A percentile compares a stretch with the other conserved stretches of the same genome.
These are phyloP conservation scores for Cistogaster globosa DNA, from an alignment of 2,888 invertebrate species.

Conservation along the genomic window DNA sequence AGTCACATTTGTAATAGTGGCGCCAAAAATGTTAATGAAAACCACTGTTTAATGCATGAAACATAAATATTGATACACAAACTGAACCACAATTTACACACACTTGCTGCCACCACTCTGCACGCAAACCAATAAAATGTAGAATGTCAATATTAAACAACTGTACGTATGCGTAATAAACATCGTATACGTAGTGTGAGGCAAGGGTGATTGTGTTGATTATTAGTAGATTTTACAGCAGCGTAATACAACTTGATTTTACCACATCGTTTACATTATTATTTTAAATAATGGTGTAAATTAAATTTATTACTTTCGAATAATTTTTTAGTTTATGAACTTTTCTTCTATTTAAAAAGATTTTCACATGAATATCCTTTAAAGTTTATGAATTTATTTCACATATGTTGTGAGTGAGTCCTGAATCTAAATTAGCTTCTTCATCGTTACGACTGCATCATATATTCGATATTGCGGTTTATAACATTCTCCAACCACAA, in stretches of 20 bases:
- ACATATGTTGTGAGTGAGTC: slow-evolving; percentile 10
- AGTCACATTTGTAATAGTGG: neutral
- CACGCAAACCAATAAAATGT: slow-evolving; percentile 6
- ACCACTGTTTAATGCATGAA: slow-evolving; percentile 21
- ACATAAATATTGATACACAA: slow-evolving; percentile 27
- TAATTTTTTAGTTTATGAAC: neutral
- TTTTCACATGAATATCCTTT: slow-evolving; percentile 11
- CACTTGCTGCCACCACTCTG: neutral
- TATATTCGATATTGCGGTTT: slow-evolving; percentile 27
- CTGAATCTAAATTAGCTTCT: slow-evolving; percentile 37
- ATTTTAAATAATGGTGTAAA: slow-evolving; percentile 5
- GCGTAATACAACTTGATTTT: slow-evolving; percentile 8
- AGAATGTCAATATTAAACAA: slow-evolving; percentile 38
- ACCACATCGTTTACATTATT: neutral
- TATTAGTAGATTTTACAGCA: neutral
- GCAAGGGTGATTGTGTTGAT: neutral
- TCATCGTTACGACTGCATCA: slow-evolving; percentile 48
- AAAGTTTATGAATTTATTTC: slow-evolving; percentile 28
- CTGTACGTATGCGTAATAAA: slow-evolving; percentile 43
- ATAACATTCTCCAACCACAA: slow-evolving; percentile 40
- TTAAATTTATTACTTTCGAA: too few relatives aligned
- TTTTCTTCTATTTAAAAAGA: neutral
- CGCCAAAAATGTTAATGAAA: slow-evolving; percentile 3
- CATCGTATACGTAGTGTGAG: slow-evolving; percentile 28
- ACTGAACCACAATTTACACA: neutral